phyloP scores from a whole-genome alignment of 2,888 invertebrate genomes.

The Eilema depressum region DNA sequence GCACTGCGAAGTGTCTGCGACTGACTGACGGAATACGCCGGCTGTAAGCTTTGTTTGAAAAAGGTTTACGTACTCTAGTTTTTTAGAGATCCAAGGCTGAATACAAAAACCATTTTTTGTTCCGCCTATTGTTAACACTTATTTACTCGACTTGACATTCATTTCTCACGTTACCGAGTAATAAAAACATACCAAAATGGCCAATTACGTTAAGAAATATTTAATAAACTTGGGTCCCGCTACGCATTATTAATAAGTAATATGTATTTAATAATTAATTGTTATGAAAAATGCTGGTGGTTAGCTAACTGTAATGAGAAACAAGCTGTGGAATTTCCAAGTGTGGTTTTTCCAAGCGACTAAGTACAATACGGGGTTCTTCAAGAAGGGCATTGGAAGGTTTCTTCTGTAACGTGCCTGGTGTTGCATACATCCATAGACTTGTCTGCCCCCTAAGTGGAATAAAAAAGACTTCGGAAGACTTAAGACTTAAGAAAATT shows the following conservation, averaged over 20 bases:
- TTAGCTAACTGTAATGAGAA: too few species aligned
- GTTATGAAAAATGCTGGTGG: background rate
- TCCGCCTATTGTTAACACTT: conserved; percentile 55
- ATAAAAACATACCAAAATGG: conserved; percentile 2
- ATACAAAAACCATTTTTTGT: conserved; percentile 63
- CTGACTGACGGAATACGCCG: conserved; percentile 59
- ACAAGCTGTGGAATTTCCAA: too few species aligned
- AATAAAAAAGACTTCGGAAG: too few species aligned
- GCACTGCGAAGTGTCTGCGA: conserved; percentile 61
- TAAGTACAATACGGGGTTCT: too few species aligned
- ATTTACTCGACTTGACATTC: conserved; percentile 22
- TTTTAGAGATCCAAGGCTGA: conserved; percentile 74
- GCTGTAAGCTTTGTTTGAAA: conserved; percentile 73
- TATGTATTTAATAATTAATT: background rate
- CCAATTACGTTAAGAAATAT: background rate
- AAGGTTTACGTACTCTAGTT: conserved; percentile 73
- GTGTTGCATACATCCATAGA: too few species aligned
- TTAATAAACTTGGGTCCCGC: background rate
- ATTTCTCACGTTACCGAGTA: conserved; percentile 19
- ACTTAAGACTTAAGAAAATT: too few species aligned
- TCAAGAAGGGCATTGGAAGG: too few species aligned
- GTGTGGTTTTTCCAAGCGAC: too few species aligned
- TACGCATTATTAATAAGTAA: background rate
- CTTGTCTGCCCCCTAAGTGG: too few species aligned
- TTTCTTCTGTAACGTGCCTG: too few species aligned